These are phyloP conservation scores for Apotomis betuletana DNA, from an alignment of 2,888 invertebrate species.

Conservation along the genomic window DNA sequence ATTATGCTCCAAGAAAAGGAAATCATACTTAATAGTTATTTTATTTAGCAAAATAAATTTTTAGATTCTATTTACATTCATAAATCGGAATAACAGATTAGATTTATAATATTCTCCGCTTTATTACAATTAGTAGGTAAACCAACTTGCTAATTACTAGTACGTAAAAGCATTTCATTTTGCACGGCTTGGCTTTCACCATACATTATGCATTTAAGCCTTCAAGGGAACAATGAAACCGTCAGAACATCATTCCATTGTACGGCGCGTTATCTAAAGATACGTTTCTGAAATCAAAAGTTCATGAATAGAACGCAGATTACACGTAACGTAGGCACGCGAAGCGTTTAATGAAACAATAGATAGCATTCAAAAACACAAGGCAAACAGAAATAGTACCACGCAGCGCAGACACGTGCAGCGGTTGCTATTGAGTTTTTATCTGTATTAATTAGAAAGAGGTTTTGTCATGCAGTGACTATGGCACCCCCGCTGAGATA, in stretches of 20 bases:
- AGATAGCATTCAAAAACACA: conserved; percentile 72
- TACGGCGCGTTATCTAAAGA: conserved; percentile 47
- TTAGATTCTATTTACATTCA: neutral
- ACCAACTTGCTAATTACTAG: conserved; percentile 18
- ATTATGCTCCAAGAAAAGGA: neutral
- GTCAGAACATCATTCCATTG: conserved; percentile 40
- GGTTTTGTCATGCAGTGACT: too few species aligned
- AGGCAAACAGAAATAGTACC: conserved; percentile 68
- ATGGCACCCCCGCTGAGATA: too few species aligned
- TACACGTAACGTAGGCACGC: conserved; percentile 67
- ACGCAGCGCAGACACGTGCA: neutral
- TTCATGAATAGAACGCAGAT: conserved; percentile 66
- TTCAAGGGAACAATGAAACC: conserved; percentile 36
- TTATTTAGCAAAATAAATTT: neutral
- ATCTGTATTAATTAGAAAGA: too few species aligned
- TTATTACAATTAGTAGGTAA: neutral
- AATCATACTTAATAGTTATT: neutral
- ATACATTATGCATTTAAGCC: conserved; percentile 39
- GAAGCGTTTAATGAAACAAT: conserved; percentile 65
- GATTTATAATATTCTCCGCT: neutral
- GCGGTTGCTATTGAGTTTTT: too few species aligned
- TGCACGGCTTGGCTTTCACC: conserved; percentile 23
- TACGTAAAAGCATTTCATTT: conserved; percentile 27
- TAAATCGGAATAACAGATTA: neutral
- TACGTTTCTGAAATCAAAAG: conserved; percentile 69